phyloP scores from a whole-genome alignment of 2,888 invertebrate species.

The Julus scanicus region DNA sequence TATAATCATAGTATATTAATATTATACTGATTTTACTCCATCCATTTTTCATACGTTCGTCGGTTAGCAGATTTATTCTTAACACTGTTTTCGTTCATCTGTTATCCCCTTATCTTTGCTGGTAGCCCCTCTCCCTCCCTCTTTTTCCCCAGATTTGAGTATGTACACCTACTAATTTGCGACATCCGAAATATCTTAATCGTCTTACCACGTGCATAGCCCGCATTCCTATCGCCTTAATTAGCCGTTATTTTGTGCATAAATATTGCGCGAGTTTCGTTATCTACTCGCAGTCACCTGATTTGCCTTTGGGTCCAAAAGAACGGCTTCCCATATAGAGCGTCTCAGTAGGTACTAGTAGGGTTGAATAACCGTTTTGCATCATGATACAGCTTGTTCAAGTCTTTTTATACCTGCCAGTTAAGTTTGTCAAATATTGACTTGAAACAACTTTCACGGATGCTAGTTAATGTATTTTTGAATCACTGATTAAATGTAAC shows the following conservation, averaged over 20 bases:
- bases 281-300: background rate
- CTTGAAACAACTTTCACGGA: too few species aligned
- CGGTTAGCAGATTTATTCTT: background rate
- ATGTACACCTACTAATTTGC: background rate
- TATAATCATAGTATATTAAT: too few species aligned
- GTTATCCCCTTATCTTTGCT: background rate
- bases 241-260: background rate
- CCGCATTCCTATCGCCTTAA: constrained; percentile 21
- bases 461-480: too few species aligned
- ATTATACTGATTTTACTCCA: too few species aligned
- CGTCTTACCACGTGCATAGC: background rate
- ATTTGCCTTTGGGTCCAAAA: background rate
- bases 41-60: background rate
- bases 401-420: too few species aligned
- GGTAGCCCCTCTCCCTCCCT: background rate
- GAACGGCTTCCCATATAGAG: background rate
- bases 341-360: too few species aligned
- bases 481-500: too few species aligned
- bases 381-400: too few species aligned
- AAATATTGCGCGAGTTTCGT: background rate
- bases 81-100: background rate
- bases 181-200: constrained; percentile 11
- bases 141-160: background rate
- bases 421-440: too few species aligned
- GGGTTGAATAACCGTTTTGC: background rate